Percentiles rank a stretch among this genome's conserved stretches.
These are phyloP conservation scores for Rhombomys opimus DNA, from an alignment of 2,113 vertebrate genomes.

Conservation along the genomic window DNA sequence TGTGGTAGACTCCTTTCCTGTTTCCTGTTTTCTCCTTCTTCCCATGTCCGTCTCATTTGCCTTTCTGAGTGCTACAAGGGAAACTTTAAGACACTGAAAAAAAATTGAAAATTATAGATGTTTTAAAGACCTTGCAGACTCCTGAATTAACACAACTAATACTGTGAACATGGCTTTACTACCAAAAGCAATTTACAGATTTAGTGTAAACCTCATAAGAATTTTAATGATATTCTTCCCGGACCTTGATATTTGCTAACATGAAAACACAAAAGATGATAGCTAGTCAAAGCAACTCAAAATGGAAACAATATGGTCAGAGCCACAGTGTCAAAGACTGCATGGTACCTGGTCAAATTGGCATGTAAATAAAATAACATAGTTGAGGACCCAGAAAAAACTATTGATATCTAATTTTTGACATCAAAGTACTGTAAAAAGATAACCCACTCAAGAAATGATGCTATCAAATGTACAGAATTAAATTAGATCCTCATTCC, in stretches of 20 bases:
- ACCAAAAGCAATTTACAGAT: neutral
- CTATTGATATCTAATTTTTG: neutral
- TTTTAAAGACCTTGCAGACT: neutral
- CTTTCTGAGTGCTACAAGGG: too few species aligned
- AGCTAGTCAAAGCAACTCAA: neutral
- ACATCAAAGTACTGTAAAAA: neutral
- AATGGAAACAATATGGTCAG: neutral
- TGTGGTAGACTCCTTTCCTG: too few species aligned
- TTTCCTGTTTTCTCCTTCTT: too few species aligned
- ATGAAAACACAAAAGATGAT: neutral
- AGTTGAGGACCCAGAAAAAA: neutral
- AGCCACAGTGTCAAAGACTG: neutral
- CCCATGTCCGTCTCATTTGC: too few species aligned
- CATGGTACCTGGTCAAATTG: neutral
- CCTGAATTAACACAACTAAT: neutral
- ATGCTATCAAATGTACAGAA: neutral
- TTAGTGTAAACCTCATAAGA: neutral
- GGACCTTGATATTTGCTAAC: neutral
- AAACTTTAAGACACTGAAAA: neutral
- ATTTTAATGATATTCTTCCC: neutral
- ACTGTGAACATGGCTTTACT: neutral
- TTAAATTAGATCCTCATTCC: neutral
- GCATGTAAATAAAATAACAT: neutral
- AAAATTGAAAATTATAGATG: too few species aligned
- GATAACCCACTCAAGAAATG: neutral